phyloP scores from a whole-genome alignment of 2,888 invertebrate species.

The Volucella inflata region DNA sequence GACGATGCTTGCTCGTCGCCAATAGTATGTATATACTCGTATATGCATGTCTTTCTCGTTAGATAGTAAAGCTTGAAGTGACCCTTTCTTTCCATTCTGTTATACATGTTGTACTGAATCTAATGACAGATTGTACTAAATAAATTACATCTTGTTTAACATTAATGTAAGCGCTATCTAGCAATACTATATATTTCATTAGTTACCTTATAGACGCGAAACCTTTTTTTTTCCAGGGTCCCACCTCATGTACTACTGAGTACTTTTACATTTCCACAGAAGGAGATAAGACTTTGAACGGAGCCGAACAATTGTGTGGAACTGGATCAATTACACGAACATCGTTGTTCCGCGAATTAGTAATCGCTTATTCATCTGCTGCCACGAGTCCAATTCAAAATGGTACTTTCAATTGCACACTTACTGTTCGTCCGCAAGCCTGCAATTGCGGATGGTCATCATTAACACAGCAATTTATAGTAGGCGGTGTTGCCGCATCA shows the following conservation, averaged over 20 bases:
- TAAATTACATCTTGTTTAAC: too few relatives aligned
- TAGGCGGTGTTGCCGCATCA: slow-evolving; percentile 82
- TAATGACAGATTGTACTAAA: too few relatives aligned
- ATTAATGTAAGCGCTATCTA: too few relatives aligned
- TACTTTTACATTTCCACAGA: slow-evolving; percentile 80
- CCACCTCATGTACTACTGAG: slow-evolving; percentile 78
- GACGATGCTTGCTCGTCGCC: too few relatives aligned
- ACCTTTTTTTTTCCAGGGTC: neutral
- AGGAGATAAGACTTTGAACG: slow-evolving; percentile 77
- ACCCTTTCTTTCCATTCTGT: too few relatives aligned
- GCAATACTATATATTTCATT: too few relatives aligned
- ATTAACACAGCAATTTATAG: slow-evolving; percentile 84
- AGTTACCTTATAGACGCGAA: too few relatives aligned
- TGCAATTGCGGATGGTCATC: slow-evolving; percentile 82
- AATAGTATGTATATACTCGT: too few relatives aligned
- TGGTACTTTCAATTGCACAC: slow-evolving; percentile 79
- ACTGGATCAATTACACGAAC: slow-evolving; percentile 77
- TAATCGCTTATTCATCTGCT: slow-evolving; percentile 79
- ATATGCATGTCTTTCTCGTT: too few relatives aligned
- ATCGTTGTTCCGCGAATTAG: slow-evolving; percentile 78
- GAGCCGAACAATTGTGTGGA: slow-evolving; percentile 80
- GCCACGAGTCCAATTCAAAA: slow-evolving; percentile 4
- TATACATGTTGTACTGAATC: too few relatives aligned
- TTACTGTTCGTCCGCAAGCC: slow-evolving; percentile 74
- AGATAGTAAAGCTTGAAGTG: too few relatives aligned